Percentiles rank a stretch among this genome's conserved stretches.
Conservation (phyloP, 2,888 invertebrate genomes). For the Baccha elongata region DNA sequence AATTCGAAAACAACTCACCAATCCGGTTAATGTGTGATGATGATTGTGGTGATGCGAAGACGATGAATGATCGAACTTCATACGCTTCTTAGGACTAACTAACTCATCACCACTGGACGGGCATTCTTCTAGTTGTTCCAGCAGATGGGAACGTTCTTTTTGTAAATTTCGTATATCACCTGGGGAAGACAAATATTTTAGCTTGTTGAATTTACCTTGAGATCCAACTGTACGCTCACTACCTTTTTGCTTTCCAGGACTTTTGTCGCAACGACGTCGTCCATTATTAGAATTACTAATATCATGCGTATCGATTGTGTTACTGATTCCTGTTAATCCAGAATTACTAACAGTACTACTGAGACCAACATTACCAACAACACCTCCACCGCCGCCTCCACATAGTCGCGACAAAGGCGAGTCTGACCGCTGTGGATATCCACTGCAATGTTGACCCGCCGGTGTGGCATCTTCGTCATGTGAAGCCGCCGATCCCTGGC, state of each 20-base stretch:
- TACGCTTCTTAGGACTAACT: conserved; percentile 86
- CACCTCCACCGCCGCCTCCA: conserved; percentile 81
- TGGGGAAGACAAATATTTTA: conserved; percentile 72
- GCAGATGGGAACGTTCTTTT: conserved; percentile 87
- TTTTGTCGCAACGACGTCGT: conserved; percentile 82
- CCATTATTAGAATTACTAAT: conserved; percentile 76
- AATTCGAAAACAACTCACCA: conserved; percentile 77
- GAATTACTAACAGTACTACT: conserved; percentile 82
- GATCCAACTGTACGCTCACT: background rate
- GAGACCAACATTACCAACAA: conserved; percentile 83
- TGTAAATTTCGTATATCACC: conserved; percentile 87
- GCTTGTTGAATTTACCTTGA: conserved; percentile 1
- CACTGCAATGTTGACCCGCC: conserved; percentile 54
- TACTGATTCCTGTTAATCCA: conserved; percentile 55
- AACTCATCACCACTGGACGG: conserved; percentile 88
- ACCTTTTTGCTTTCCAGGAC: conserved; percentile 79
- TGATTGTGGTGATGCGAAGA: conserved; percentile 80
- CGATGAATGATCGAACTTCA: conserved; percentile 84
- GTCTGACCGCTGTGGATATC: conserved; percentile 57
- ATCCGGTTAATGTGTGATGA: conserved; percentile 77
- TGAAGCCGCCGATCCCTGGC: conserved; percentile 87
- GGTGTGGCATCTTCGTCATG: conserved; percentile 84
- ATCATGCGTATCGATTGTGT: conserved; percentile 76
- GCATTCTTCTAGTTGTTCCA: conserved; percentile 88
- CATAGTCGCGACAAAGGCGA: conserved; percentile 64